Base-by-base conservation (phyloP, 2,888 invertebrate species). In the Lingula anatina region DNA sequence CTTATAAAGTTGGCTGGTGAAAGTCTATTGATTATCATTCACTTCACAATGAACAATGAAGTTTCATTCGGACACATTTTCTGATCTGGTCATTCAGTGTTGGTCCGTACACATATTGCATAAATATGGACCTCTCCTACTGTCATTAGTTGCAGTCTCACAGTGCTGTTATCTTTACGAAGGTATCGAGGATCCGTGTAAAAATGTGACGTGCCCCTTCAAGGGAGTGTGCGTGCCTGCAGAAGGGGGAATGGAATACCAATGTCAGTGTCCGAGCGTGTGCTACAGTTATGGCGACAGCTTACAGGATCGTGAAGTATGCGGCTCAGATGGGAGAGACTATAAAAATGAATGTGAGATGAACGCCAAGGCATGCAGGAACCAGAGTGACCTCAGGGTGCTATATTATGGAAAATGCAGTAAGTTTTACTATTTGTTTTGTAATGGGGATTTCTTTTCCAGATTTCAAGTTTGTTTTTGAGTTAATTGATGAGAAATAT, bases 201-300 rank as follows among this genome's bases (percentile, higher is more conserved):
- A 82, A 38, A 83, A 83, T 52, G 81, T 84, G 60, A 78, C 81
- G 21, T 89, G 89, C 72, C 83, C 83, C 51, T 83, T 81, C 57
- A 88, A 88, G 1, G 85, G 86, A 1, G 80, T 84, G 45, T 89
- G 89, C 72, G 82, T 82, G 50, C 66, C 78, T 37, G 78, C 80
- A 21, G 70, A 78, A 47, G 88, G 89, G 76, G 90, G 89, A 35
- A 82, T 81, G 49, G 82, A 84, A 46, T 84, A 86, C 64, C 83
- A 82, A 69, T 91, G 90, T 79, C 84, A 87, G 71, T 90, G 90
- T 70, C 85, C 87, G 39, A 82, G 84, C 49, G 83, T 84, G 54
- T 91, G 91, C 73, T 87, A 88, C 48, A 85, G 83, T 73, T 88
- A 87, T 78, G 90, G 90, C 4, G 90, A 90, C 79, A 88, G 87